Evolutionary conservation across 2,888 invertebrate species (phyloP).

Genomic region (Coleophora deauratella): DNA sequence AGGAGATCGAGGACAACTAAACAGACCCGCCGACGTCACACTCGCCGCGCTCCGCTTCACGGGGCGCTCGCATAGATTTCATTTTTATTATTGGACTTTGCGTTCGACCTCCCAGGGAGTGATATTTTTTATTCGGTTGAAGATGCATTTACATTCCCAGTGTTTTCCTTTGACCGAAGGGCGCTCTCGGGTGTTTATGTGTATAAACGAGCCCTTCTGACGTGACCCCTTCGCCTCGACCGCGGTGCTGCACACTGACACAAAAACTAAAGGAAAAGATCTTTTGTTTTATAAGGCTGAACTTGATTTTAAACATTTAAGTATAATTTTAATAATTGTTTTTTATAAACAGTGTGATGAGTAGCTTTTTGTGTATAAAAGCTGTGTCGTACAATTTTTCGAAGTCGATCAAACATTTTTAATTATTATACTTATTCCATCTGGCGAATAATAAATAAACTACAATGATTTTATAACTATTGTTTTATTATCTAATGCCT

Average conservation of each 20-base stretch:
- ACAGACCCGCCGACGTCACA: slow-evolving; percentile 20
- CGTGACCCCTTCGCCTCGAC: slow-evolving; percentile 55
- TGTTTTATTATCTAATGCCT: slow-evolving; percentile 24
- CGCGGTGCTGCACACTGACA: slow-evolving; percentile 53
- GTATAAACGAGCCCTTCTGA: slow-evolving; percentile 50
- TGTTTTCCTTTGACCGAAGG: slow-evolving; percentile 61
- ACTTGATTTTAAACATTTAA: slow-evolving; percentile 63
- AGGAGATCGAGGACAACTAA: slow-evolving; percentile 79
- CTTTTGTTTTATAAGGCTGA: slow-evolving; percentile 73
- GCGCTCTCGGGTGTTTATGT: slow-evolving; percentile 60
- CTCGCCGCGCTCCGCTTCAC: slow-evolving; percentile 24
- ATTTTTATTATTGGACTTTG: slow-evolving; percentile 31
- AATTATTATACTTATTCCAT: slow-evolving; percentile 53
- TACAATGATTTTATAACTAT: slow-evolving; percentile 57
- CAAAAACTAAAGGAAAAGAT: slow-evolving; percentile 54
- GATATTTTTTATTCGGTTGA: slow-evolving; percentile 35
- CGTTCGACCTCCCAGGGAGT: slow-evolving; percentile 35
- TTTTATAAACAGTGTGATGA: slow-evolving; percentile 60
- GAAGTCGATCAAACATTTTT: slow-evolving; percentile 64
- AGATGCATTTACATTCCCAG: slow-evolving; percentile 62
- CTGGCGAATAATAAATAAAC: slow-evolving; percentile 68
- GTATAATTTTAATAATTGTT: slow-evolving; percentile 58
- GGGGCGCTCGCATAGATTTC: slow-evolving; percentile 38
- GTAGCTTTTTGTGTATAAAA: no score
- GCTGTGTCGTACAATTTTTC: slow-evolving; percentile 68